Evolutionary conservation across 2,113 vertebrate genomes (phyloP), one percentile per base, ranked within the genome.

Genomic region (Neoarius graeffei): DNA sequence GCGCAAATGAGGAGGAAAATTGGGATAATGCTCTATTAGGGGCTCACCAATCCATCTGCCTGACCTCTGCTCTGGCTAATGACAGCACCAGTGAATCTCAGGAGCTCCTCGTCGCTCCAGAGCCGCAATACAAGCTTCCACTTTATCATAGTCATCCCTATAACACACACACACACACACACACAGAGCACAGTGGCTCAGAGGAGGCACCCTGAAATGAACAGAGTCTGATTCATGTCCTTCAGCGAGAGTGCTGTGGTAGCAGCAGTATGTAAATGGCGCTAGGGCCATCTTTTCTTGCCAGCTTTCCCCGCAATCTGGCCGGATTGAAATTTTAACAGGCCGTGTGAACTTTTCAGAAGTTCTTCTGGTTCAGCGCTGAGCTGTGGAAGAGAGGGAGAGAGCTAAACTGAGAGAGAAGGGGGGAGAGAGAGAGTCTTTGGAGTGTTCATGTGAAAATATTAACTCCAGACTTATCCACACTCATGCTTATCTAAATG

Each of bases 1-100:
- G 95, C 93, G 95, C 95, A 97, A 98, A 98, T 98, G 97, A 98
- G 97, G 97, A 97, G 97, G 97, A 99, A 98, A 98, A 99, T 98
- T 97, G 97, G 97, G 97, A 97, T 98, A 97, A 98, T 98, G 97
- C 97, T 96, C 96, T 97, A 97, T 98, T 98, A 98, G 97, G 97
- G 96, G 97, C 98, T 97, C 97, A 97, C 97, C 96, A 97, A 97
- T 96, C 96, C 95, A 94, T 96, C 97, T 95, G 94, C 96, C 96
- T 96, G 96, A 95, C 97, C 96, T 95, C 92, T 94, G 95, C 96
- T 95, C 95, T 87, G 90, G 92, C 93, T 94, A 91, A 96, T 59
- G 89, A 95, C 94, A 90, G 94, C 93, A 81, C 94, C 64, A 86
- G 92, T 92, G 93, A 94, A 81, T 91, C 93, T 95, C 94, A 94